Conservation (phyloP, 2,888 invertebrate genomes). For the Craniophora ligustri region DNA sequence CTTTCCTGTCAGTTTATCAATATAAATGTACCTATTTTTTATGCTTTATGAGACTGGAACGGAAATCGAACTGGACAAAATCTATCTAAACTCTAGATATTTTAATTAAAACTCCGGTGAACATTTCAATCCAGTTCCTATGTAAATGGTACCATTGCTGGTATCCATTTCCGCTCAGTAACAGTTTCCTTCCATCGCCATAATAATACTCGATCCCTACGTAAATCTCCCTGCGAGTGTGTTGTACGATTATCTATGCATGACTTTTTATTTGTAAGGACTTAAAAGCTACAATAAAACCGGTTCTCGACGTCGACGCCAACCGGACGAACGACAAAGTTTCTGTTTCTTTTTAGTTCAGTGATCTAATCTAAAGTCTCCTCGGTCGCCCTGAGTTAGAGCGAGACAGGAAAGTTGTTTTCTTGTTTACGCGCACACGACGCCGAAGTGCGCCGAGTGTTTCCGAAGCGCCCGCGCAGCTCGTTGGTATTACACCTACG, state of each 20-base stretch:
- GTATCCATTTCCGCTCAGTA: slow-evolving; percentile 82
- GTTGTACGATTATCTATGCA: slow-evolving; percentile 79
- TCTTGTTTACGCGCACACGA: slow-evolving; percentile 57
- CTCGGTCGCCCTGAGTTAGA: slow-evolving; percentile 63
- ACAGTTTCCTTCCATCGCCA: slow-evolving; percentile 79
- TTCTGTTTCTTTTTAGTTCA: slow-evolving; percentile 85
- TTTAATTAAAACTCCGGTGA: slow-evolving; percentile 36
- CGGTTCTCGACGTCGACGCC: slow-evolving; percentile 73
- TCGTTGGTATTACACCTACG: slow-evolving; percentile 62
- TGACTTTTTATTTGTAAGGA: slow-evolving; percentile 80
- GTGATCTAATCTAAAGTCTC: slow-evolving; percentile 79
- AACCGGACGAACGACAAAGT: slow-evolving; percentile 75
- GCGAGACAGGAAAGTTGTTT: slow-evolving; percentile 65
- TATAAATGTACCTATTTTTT: slow-evolving; percentile 11
- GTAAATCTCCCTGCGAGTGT: slow-evolving; percentile 68
- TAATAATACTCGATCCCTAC: slow-evolving; percentile 64
- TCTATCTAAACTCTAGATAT: slow-evolving; percentile 11
- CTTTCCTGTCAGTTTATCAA: slow-evolving; percentile 12
- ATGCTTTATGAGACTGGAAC: slow-evolving; percentile 35
- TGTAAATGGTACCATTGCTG: slow-evolving; percentile 66
- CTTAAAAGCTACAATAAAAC: slow-evolving; percentile 80
- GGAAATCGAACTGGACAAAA: slow-evolving; percentile 17
- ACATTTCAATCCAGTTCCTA: slow-evolving; percentile 60
- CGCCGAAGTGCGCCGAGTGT: slow-evolving; percentile 68
- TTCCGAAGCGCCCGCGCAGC: slow-evolving; percentile 75